phyloP scores from a whole-genome alignment of 2,797 vertebrate genomes.

The Neopelma chrysocephalum region DNA sequence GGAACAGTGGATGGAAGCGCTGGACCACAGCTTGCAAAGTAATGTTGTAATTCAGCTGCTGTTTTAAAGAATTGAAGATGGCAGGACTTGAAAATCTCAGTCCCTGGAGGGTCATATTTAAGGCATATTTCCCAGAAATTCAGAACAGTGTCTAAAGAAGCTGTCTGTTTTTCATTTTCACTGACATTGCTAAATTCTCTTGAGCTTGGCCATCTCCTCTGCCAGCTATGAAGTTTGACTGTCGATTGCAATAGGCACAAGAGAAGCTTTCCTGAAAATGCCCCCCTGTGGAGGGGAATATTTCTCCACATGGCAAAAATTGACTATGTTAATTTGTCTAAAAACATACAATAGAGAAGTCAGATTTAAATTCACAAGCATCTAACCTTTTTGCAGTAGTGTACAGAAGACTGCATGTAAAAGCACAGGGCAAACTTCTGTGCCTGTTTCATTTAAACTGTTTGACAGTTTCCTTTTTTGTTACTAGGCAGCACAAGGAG shows the following conservation, averaged over 20 bases:
- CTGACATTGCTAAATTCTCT: neutral
- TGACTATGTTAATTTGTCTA: neutral
- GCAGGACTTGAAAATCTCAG: neutral
- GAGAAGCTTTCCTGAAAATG: neutral
- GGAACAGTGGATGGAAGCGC: neutral
- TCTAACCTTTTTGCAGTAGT: neutral
- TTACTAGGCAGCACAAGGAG: neutral
- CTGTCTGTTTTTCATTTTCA: conserved; percentile 7
- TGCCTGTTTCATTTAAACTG: neutral
- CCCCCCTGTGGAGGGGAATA: neutral
- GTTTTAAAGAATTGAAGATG: neutral
- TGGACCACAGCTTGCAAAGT: neutral
- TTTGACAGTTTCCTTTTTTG: neutral
- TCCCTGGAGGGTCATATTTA: neutral
- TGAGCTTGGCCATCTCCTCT: neutral
- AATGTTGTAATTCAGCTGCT: neutral
- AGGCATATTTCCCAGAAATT: neutral
- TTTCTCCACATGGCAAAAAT: neutral
- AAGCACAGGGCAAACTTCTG: neutral
- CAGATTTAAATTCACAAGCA: neutral
- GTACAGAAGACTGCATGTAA: neutral
- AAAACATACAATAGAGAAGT: neutral
- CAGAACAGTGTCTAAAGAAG: neutral
- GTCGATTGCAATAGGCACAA: neutral
- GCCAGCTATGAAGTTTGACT: neutral